Percentiles rank a stretch among this genome's conserved stretches.
Conservation (phyloP, 2,797 vertebrate species). For the Periparus ater region DNA sequence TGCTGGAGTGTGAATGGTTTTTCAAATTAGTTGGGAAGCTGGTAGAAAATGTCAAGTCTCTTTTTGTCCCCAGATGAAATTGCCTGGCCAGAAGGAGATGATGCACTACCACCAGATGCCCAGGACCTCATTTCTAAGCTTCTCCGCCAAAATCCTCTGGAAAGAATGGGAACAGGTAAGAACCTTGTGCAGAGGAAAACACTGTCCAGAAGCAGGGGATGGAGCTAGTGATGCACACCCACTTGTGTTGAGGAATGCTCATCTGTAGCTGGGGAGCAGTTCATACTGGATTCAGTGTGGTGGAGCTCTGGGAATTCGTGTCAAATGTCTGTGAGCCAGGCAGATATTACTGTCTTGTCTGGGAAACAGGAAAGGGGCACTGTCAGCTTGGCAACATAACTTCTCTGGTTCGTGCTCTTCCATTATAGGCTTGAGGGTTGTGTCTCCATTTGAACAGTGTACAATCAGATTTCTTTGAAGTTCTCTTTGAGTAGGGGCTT, state of each 20-base stretch:
- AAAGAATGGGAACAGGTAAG: conserved; percentile 93
- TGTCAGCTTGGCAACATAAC: background rate
- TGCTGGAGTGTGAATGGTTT: conserved; percentile 6
- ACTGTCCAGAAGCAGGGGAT: background rate
- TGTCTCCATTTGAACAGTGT: background rate
- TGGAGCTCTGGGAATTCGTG: background rate
- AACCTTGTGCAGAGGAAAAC: background rate
- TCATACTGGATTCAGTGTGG: background rate
- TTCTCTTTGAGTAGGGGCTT: background rate
- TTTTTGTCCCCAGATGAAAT: conserved; percentile 86
- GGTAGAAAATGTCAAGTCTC: conserved; percentile 11
- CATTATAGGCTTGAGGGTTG: background rate
- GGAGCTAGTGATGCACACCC: background rate
- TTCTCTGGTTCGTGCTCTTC: background rate
- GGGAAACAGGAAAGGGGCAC: background rate
- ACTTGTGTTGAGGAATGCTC: background rate
- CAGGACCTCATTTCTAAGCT: conserved; percentile 93
- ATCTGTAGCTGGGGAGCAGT: background rate
- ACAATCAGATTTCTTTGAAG: conserved; percentile 24
- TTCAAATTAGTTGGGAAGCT: background rate
- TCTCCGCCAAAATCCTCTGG: conserved; percentile 91
- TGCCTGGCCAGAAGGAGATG: conserved; percentile 94
- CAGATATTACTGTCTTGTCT: background rate
- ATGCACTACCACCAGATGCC: conserved; percentile 90
- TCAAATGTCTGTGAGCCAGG: background rate